Evolutionary conservation across 92 coral and sea anemone species (phyloP), one percentile per base, ranked within the genome.

Genomic region (Nematostella vectensis): DNA sequence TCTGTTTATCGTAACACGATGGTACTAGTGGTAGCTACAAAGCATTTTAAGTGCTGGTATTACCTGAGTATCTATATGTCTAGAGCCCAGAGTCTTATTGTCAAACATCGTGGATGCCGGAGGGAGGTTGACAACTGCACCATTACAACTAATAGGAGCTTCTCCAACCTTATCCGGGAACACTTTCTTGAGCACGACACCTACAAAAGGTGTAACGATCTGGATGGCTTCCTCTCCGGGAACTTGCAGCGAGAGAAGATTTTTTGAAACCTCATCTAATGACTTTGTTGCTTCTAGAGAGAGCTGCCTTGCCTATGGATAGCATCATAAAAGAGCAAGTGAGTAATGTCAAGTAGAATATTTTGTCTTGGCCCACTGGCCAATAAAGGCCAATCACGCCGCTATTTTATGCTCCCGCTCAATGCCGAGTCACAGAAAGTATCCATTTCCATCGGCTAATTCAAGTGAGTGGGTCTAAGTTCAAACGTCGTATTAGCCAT

Each of bases 41-140:
- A 6, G 40, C 15, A 33, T 33, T 33, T 6, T 33, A 15, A 15
- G 40, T 6, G 40, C 6, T 33, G 15, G 40, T 15, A 33, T 37
- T 28, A 74, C 80, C 80, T 74, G 38, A 10, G 54, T 37, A 59
- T 74, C 80, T 16, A 74, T 43, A 21, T 57, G 54, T 25, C 59
- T 33, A 4, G 48, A 42, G 6, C 40, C 40, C 40, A 33, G 6
- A 33, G 6, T 33, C 40, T 15, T 38, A 27, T 51, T 43, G 22
- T 56, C 67, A 43, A 74, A 59, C 27, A 74, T 65, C 1, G 65
- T 37, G 49, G 38, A 54, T 18, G 59, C 36, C 0, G 43, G 31
- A 9, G 80, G 80, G 39, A 74, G 25, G 20, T 19, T 51, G 17
- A 74, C 50, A 24, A 27, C 23, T 2, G 74, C 68, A 4, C 28